These are phyloP conservation scores for Pithys albifrons DNA, from an alignment of 2,113 vertebrate species.

Conservation along the genomic window DNA sequence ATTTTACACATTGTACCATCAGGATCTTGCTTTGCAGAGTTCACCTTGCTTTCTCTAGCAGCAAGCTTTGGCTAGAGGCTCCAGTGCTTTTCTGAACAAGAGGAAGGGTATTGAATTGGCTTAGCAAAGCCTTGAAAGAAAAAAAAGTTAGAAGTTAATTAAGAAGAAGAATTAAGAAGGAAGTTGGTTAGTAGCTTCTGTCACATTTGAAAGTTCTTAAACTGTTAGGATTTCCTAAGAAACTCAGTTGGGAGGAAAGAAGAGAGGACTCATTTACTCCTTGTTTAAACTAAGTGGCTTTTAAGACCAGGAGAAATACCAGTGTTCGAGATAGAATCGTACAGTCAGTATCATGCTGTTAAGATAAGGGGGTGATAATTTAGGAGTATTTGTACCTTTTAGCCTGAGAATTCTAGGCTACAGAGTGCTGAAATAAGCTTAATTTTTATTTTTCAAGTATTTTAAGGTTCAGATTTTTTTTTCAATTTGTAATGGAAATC, in stretches of 20 bases:
- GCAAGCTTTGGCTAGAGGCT: not conserved
- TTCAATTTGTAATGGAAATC: not conserved
- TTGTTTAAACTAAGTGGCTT: not conserved
- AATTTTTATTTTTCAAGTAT: not conserved
- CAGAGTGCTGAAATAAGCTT: not conserved
- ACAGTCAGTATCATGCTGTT: not conserved
- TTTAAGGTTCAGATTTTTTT: not conserved
- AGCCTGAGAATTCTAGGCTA: not conserved
- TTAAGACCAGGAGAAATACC: not conserved
- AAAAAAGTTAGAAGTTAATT: not conserved
- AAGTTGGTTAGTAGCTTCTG: not conserved
- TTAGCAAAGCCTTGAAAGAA: not conserved
- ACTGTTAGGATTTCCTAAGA: not conserved
- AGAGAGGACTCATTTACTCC: not conserved
- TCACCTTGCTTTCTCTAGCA: not conserved
- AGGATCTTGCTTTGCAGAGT: not conserved
- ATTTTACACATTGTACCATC: not conserved
- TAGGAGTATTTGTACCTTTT: not conserved
- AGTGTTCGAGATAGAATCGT: not conserved
- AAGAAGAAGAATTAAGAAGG: no score
- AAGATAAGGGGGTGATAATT: rapidly evolving
- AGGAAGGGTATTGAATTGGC: not conserved
- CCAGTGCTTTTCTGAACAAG: not conserved
- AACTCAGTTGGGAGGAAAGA: not conserved
- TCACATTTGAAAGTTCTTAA: not conserved